Evolutionary conservation across 2,888 invertebrate genomes (phyloP).

Genomic region (Netelia fuscicornis): DNA sequence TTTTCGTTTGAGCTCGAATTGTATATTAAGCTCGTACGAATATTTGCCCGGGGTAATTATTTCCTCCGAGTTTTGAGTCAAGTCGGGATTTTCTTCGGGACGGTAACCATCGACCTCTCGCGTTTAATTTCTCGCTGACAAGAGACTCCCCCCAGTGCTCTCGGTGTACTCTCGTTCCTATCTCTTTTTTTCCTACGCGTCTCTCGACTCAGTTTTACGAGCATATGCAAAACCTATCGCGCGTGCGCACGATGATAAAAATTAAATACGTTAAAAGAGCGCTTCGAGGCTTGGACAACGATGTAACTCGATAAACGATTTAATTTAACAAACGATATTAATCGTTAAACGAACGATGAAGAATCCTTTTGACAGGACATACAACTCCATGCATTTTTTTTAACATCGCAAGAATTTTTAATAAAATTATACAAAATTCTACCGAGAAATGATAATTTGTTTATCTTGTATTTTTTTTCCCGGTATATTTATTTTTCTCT

Average conservation of each 20-base stretch:
- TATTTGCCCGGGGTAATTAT: slow-evolving; percentile 83
- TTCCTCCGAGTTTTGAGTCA: slow-evolving; percentile 76
- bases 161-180: neutral
- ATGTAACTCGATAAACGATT: neutral
- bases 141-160: neutral
- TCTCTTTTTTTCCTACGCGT: slow-evolving; percentile 2
- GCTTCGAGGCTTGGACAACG: too few relatives aligned
- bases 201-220: neutral
- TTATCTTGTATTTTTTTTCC: too few relatives aligned
- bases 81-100: slow-evolving; percentile 72
- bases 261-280: neutral
- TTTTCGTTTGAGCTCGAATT: slow-evolving; percentile 36
- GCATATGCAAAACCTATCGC: neutral
- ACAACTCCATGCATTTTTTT: neutral
- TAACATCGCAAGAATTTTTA: too few relatives aligned
- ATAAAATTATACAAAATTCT: too few relatives aligned
- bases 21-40: slow-evolving; percentile 74
- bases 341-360: neutral
- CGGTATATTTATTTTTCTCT: too few relatives aligned
- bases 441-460: too few relatives aligned
- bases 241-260: neutral
- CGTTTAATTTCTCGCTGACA: slow-evolving; percentile 75
- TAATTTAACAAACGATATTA: neutral
- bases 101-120: slow-evolving; percentile 72
- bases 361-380: neutral